A percentile compares a stretch with the other conserved stretches of the same genome.
phyloP scores from a whole-genome alignment of 2,797 vertebrate species.

The Sebastolobus altivelis region DNA sequence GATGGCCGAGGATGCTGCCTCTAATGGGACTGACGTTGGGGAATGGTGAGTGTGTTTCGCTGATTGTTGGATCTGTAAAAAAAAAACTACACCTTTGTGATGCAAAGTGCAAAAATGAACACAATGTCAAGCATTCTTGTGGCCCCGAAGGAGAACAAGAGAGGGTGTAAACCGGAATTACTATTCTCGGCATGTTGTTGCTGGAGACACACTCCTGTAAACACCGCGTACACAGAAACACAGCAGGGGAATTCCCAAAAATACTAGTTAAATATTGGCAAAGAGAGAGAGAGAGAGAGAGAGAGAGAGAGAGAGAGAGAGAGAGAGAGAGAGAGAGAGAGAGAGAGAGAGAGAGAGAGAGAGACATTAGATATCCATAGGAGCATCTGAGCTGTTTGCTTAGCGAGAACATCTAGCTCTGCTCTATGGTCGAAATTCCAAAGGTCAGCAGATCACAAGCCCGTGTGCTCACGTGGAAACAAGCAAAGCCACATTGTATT shows the following conservation, averaged over 20 bases:
- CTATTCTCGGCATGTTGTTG: neutral
- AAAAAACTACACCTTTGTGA: slow-evolving; percentile 42
- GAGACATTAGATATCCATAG: slow-evolving; percentile 21
- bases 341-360: neutral
- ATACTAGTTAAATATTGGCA: slow-evolving; percentile 68
- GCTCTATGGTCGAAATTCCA: slow-evolving; percentile 66
- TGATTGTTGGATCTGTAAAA: slow-evolving; percentile 22
- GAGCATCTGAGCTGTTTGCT: slow-evolving; percentile 63
- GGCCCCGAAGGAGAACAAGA: neutral
- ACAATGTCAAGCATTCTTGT: slow-evolving; percentile 25
- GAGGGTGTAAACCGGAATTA: neutral
- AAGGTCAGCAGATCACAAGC: slow-evolving; percentile 67
- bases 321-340: slow-evolving; percentile 10
- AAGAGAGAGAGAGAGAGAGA: slow-evolving; percentile 1
- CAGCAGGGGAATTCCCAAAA: slow-evolving; percentile 53
- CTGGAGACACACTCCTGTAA: slow-evolving; percentile 19
- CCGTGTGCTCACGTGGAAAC: slow-evolving; percentile 38
- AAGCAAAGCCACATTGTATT: slow-evolving; percentile 4
- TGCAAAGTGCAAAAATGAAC: slow-evolving; percentile 19
- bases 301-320: slow-evolving; percentile 1
- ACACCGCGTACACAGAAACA: slow-evolving; percentile 14
- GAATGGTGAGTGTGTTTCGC: slow-evolving; percentile 6
- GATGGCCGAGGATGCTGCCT: slow-evolving; percentile 60
- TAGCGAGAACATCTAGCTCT: slow-evolving; percentile 45
- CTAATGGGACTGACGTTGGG: slow-evolving; percentile 34